Base-by-base conservation (phyloP, 2,797 vertebrate genomes). In the Sebastes nivosus region DNA sequence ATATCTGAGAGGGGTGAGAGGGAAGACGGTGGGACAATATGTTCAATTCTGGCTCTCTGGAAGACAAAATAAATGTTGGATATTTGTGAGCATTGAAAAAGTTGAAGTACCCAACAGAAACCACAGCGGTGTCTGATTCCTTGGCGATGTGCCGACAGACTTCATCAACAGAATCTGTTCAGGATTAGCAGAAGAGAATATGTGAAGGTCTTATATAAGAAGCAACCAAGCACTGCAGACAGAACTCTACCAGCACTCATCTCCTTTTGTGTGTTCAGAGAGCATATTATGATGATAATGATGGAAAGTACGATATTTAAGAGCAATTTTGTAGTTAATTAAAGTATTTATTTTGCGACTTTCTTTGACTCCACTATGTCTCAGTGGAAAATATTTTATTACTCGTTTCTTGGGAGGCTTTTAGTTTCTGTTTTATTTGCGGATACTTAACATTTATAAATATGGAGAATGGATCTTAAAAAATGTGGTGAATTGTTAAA, bases 31-130 rank as follows among this genome's bases (percentile, higher is more conserved):
- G 38, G 22, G 72, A 52, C 72, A 82, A 67, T 65, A 75, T 77
- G 88, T 74, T 72, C 13, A 66, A 59, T n/a, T 72, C 27, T 77
- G 55, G 64, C 42, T 42, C 10, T 52, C 55, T 71, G 27, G 24
- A 60, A 24, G 66, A 25, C n/a, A 11, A 71, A 74, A 74, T 3
- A 32, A 8, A n/a, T 38, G 55, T 58, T 4, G 9, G 30, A 32
- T 80, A 36, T 82, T 65, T 34, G 57, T 52, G 27, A 22, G 18
- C 6, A 38, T 13, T 65, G 14, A 79, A 80, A 80, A 77, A 55
- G 27, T 70, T 32, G 6, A 65, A 89, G 93, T 93, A 98, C 97
- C 95, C 95, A 9, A 97, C 95, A 73, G 94, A 96, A 58, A 98
- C 93, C 66, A 98, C 95, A 22, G 96, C 96, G 0, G 97, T 95